These are phyloP conservation scores for Coreius guichenoti DNA, from an alignment of 2,797 vertebrate species.

Conservation along the genomic window DNA sequence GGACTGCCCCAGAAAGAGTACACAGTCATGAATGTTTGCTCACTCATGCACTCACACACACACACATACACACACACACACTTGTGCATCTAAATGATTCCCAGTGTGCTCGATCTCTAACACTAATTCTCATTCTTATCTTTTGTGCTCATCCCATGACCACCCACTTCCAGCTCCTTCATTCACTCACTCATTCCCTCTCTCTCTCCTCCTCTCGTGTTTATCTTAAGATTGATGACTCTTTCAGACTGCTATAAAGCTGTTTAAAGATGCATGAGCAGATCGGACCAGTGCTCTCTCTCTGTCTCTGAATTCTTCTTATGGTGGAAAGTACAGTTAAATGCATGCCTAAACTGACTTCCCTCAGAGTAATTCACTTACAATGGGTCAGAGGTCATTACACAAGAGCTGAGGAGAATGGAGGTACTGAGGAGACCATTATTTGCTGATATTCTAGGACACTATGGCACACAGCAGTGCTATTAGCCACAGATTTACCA, in stretches of 20 bases:
- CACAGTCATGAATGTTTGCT: constrained; percentile 34
- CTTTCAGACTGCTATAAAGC: constrained; percentile 72
- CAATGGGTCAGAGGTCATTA: constrained; percentile 36
- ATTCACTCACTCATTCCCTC: constrained; percentile 39
- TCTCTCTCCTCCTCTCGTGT: constrained; percentile 62
- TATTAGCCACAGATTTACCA: constrained; percentile 35
- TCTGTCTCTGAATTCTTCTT: constrained; percentile 24
- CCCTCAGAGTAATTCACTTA: constrained; percentile 29
- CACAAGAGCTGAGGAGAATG: constrained; percentile 6
- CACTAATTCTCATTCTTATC: constrained; percentile 38
- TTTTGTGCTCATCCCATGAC: constrained; percentile 48
- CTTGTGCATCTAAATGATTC: constrained; percentile 35
- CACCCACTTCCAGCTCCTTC: constrained; percentile 53
- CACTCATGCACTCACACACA: constrained; percentile 14
- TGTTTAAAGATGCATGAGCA: constrained; percentile 84
- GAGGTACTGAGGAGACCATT: constrained; percentile 6
- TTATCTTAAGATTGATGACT: constrained; percentile 82
- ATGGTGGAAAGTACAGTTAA: constrained; percentile 46
- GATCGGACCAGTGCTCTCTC: constrained; percentile 66
- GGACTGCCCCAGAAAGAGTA: constrained; percentile 26
- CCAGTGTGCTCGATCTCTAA: constrained; percentile 27
- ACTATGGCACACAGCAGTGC: not conserved
- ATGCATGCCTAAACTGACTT: constrained; percentile 46
- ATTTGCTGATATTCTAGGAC: constrained; percentile 29
- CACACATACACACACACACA: not conserved